These are phyloP conservation scores for Ctenochaetus hawaiiensis DNA, from an alignment of 2,797 vertebrate genomes.

Conservation along the genomic window DNA sequence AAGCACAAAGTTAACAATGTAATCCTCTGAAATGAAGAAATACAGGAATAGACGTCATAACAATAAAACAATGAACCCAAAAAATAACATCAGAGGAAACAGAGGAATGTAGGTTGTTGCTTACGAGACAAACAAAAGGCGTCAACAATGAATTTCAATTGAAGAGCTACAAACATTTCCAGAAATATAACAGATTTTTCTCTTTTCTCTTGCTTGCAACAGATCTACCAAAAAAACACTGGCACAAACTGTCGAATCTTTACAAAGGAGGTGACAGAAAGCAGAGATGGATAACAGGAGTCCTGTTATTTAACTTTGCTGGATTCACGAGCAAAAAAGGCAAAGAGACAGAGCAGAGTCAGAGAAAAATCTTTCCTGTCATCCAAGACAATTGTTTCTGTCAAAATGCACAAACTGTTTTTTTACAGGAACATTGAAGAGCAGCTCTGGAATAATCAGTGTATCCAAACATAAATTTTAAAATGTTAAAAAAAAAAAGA, in stretches of 20 bases:
- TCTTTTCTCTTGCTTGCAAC: neutral
- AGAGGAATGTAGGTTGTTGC: neutral
- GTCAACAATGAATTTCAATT: neutral
- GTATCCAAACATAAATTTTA: neutral
- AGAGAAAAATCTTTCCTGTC: conserved; percentile 8
- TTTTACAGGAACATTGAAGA: neutral
- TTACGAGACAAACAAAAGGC: neutral
- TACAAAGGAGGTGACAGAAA: neutral
- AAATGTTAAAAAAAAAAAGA: neutral
- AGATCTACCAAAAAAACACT: neutral
- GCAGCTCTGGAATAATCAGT: neutral
- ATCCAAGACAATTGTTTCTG: neutral
- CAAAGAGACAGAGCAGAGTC: neutral
- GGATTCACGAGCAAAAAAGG: neutral
- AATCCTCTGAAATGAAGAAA: conserved; percentile 9
- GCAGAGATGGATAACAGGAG: neutral
- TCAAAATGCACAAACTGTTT: neutral
- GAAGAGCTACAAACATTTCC: neutral
- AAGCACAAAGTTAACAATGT: neutral
- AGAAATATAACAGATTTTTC: neutral
- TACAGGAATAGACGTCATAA: neutral
- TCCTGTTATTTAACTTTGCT: neutral
- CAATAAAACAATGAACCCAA: neutral
- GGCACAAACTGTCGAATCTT: neutral
- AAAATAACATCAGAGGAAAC: neutral